Percentiles rank a stretch among this genome's conserved stretches.
phyloP scores from a whole-genome alignment of 2,888 invertebrate genomes.

The Agriopis leucophaearia region DNA sequence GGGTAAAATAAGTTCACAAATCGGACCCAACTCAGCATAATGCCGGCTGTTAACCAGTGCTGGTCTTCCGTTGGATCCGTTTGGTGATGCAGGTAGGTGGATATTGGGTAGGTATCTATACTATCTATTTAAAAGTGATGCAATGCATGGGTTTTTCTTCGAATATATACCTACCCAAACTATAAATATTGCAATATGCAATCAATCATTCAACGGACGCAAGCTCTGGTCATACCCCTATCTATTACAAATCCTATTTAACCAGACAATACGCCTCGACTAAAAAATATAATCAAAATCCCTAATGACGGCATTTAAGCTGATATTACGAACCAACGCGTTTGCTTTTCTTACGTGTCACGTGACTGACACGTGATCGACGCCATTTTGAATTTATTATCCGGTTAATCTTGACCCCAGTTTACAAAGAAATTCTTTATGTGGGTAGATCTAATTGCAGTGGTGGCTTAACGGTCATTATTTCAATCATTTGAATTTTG shows the following conservation, averaged over 20 bases:
- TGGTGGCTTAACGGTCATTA: slow-evolving; percentile 71
- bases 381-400: slow-evolving; percentile 69
- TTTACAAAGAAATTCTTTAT: not conserved
- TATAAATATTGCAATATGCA: slow-evolving; percentile 16
- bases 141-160: too few species aligned
- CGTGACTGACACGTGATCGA: slow-evolving; percentile 76
- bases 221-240: slow-evolving; percentile 63
- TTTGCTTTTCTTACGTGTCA: slow-evolving; percentile 75
- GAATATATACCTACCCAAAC: too few species aligned
- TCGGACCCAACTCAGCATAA: too few species aligned
- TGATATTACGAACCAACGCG: slow-evolving; percentile 81
- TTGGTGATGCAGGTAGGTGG: too few species aligned
- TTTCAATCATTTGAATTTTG: slow-evolving; percentile 76
- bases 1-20: too few species aligned
- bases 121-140: too few species aligned
- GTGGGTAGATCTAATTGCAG: slow-evolving; percentile 32
- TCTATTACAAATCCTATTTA: slow-evolving; percentile 76
- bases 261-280: slow-evolving; percentile 64
- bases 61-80: too few species aligned
- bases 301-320: slow-evolving; percentile 81
- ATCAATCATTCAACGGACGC: slow-evolving; percentile 37
- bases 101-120: too few species aligned
- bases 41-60: too few species aligned
- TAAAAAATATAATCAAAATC: slow-evolving; percentile 74
- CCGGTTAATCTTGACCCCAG: slow-evolving; percentile 52